Conservation (phyloP, 2,888 invertebrate species). For the Pimpla rufipes region DNA sequence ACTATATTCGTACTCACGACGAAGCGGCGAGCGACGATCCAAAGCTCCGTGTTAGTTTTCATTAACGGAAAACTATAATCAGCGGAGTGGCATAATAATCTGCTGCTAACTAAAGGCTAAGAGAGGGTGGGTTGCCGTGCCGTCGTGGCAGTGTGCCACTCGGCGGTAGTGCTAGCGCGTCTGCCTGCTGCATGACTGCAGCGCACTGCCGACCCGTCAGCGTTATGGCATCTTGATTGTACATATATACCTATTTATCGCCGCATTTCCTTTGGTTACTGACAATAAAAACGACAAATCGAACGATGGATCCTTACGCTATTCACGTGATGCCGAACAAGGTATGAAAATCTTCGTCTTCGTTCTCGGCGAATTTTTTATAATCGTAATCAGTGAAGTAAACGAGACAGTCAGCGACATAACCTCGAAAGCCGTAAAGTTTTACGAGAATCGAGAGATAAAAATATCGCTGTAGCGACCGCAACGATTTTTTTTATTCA, state of each 20-base stretch:
- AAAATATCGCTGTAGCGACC: neutral
- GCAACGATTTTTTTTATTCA: neutral
- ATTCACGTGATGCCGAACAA: conserved; percentile 77
- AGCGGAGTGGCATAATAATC: neutral
- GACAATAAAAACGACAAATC: conserved; percentile 35
- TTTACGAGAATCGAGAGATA: too few species aligned
- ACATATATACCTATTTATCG: conserved; percentile 49
- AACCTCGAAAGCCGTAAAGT: conserved; percentile 70
- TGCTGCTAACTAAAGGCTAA: neutral
- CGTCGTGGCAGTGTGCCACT: neutral
- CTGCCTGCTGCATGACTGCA: conserved; percentile 46
- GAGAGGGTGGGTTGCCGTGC: neutral
- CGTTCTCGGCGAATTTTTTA: neutral
- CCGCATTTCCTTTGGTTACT: conserved; percentile 44
- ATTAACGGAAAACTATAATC: too few species aligned
- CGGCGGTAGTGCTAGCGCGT: conserved; percentile 12
- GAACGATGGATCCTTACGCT: conserved; percentile 58
- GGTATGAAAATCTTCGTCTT: conserved; percentile 68
- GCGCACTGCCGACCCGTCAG: conserved; percentile 23
- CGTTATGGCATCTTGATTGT: conserved; percentile 48
- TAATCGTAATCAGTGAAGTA: neutral
- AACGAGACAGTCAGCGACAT: conserved; percentile 40
- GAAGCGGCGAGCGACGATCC: too few species aligned
- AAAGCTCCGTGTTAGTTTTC: too few species aligned
- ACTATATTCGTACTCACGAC: too few species aligned